Evolutionary conservation across 2,797 vertebrate genomes (phyloP), one percentile per base, ranked within the genome.

Genomic region (Schizopygopsis malacanthus): DNA sequence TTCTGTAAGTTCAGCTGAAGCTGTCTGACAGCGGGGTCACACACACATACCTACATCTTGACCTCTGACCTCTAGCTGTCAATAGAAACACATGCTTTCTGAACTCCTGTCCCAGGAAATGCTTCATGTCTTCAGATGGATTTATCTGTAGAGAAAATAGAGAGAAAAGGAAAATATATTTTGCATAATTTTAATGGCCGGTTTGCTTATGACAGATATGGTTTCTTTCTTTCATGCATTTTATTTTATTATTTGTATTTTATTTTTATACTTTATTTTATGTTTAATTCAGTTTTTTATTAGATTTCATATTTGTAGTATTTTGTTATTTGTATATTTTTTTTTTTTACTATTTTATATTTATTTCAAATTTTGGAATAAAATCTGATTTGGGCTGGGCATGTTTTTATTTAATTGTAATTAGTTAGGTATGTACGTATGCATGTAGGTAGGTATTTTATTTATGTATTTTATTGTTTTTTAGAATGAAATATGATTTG

Each of bases 41-140:
- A 65, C 43, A 79, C 77, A n/a, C 56, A 45, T n/a, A 45, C 28
- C 28, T 33, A 33, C 28, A 2, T 33, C 28, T 47, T 83, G 81
- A 83, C 54, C 81, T 59, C 81, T 71, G 67, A 37, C 65, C 47
- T 71, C 67, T 16, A 5, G 33, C 67, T 43, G 69, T 82, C 70
- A 45, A 25, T 41, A 28, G 52, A 39, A 54, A 2, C 52, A 0
- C 75, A 9, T 63, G 56, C 77, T 16, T 16, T 43, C 76, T 79
- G 54, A 25, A 16, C 20, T 28, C 37, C 22, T 2, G 13, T 79
- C 9, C n/a, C 28, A 33, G 28, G 28, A 33, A 33, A 33, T 33
- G 28, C 28, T 47, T 73, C 71, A 47, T 28, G 45, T 28, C 47
- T 11, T 12, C 9, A 6, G 15, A 20, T 52, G 47, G 8, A 20